phyloP scores from a whole-genome alignment of 2,797 vertebrate genomes.

The Pseudocheirus occidentalis region DNA sequence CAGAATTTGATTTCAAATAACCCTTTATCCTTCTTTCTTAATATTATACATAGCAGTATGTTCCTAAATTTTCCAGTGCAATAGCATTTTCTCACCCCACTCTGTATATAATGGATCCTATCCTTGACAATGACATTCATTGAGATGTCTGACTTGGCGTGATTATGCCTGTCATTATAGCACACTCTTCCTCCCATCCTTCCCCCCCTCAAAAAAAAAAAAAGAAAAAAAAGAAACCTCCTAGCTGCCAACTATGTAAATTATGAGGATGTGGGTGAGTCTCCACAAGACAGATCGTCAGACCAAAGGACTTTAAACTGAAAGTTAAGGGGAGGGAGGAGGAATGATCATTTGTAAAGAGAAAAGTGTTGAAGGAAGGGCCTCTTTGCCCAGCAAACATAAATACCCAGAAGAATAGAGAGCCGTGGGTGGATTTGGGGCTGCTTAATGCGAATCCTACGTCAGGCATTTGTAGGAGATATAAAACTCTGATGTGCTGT shows the following conservation, averaged over 20 bases:
- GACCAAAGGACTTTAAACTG: constrained; percentile 60
- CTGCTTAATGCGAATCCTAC: constrained; percentile 79
- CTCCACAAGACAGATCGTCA: constrained; percentile 63
- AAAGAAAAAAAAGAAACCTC: too few species aligned
- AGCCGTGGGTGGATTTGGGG: constrained; percentile 71
- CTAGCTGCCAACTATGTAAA: constrained; percentile 58
- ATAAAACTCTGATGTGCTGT: constrained; percentile 81
- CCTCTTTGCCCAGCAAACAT: constrained; percentile 77
- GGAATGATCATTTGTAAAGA: constrained; percentile 69
- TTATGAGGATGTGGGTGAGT: constrained; percentile 26
- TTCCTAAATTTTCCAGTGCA: background rate
- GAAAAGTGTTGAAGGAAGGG: constrained; percentile 70
- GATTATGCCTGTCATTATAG: background rate
- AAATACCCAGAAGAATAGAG: constrained; percentile 79
- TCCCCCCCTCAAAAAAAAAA: background rate
- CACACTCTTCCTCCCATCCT: background rate
- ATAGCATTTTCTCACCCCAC: background rate
- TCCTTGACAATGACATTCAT: background rate
- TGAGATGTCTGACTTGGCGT: background rate
- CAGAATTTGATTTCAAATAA: background rate
- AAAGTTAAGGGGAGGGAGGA: constrained; percentile 54
- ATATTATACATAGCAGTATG: background rate
- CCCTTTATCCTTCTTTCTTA: background rate
- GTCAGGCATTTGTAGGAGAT: constrained; percentile 82
- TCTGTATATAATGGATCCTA: background rate